phyloP scores from a whole-genome alignment of 2,888 invertebrate genomes.

The Criorhina ranunculi region DNA sequence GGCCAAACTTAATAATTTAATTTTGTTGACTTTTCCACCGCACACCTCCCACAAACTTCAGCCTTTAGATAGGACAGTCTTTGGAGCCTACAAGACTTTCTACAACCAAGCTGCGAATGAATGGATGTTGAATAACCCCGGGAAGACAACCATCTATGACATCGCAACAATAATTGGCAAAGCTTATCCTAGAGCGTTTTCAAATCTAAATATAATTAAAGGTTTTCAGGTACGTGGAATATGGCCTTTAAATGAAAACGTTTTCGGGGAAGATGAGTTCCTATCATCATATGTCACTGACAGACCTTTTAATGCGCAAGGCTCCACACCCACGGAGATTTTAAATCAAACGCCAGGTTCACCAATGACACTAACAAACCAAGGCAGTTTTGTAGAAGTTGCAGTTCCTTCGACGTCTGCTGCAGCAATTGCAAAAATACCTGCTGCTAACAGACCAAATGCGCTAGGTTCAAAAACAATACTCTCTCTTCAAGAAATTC shows the following conservation, averaged over 20 bases:
- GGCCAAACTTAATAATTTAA: too few species aligned
- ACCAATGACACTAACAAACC: not conserved
- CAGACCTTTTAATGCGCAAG: conserved; percentile 17
- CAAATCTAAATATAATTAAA: conserved; percentile 36
- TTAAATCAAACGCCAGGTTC: not conserved
- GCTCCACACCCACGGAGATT: conserved; percentile 1
- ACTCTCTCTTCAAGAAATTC: conserved; percentile 16
- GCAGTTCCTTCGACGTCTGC: not conserved
- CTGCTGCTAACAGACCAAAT: too few species aligned
- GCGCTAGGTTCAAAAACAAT: too few species aligned
- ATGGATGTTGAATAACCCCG: conserved; percentile 13
- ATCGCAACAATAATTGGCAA: conserved; percentile 15
- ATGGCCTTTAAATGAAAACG: conserved; percentile 12
- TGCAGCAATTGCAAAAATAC: not conserved
- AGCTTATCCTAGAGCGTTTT: conserved; percentile 20
- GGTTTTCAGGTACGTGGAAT: conserved; percentile 30
- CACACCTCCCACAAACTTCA: too few species aligned
- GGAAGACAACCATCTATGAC: too few species aligned
- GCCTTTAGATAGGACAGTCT: too few species aligned
- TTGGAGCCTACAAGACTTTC: too few species aligned
- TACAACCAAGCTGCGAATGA: conserved; percentile 21
- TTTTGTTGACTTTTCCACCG: too few species aligned
- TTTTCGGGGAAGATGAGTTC: conserved; percentile 4
- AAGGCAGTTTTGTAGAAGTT: not conserved
- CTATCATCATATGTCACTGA: conserved; percentile 14